Conservation (phyloP, 1,140 invertebrate species). For the Pseudomyrmex flavicornis region DNA sequence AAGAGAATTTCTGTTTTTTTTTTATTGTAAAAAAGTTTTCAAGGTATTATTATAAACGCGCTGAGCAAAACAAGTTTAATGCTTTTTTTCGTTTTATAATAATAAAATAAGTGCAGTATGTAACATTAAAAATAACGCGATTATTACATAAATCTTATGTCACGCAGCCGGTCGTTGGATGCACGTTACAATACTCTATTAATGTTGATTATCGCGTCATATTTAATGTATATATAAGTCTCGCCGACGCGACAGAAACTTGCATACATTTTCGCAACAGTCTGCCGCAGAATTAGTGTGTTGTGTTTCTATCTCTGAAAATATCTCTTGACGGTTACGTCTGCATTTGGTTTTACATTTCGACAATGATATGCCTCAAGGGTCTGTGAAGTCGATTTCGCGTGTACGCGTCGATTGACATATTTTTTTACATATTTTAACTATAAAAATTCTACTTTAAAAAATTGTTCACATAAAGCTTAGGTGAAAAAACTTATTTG, state of each 20-base stretch:
- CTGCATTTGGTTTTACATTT: neutral
- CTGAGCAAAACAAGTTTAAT: neutral
- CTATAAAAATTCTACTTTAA: neutral
- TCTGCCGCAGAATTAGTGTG: neutral
- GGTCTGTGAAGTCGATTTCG: neutral
- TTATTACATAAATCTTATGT: neutral
- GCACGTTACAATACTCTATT: neutral
- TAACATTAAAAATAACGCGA: neutral
- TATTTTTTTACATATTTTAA: too few species aligned
- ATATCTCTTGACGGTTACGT: constrained; percentile 2
- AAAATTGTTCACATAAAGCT: neutral
- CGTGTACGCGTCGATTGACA: too few species aligned
- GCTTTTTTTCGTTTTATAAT: neutral
- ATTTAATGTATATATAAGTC: neutral
- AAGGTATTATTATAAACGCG: neutral
- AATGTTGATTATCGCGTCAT: neutral
- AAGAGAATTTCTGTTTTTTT: neutral
- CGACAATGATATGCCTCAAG: neutral
- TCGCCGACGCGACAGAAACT: neutral
- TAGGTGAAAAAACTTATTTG: neutral
- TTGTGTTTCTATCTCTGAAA: neutral
- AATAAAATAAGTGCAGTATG: neutral
- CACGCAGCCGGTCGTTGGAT: neutral
- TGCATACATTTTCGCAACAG: constrained; percentile 25
- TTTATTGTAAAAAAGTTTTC: neutral